Conservation (phyloP, 2,113 vertebrate genomes). For the Sisor rabdophorus region DNA sequence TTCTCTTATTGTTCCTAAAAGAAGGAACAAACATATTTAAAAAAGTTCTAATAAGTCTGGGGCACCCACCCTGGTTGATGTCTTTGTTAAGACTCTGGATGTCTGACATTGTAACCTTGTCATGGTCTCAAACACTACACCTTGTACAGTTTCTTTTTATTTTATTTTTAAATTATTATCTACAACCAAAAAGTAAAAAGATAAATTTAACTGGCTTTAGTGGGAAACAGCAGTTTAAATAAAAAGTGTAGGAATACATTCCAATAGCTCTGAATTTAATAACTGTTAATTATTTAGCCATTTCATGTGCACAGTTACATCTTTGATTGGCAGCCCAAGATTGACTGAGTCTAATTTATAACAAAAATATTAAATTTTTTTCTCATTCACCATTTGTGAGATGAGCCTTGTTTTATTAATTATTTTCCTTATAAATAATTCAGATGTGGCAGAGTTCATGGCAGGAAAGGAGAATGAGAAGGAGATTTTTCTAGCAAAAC, state of each 20-base stretch:
- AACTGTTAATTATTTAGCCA: constrained; percentile 48
- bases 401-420: constrained; percentile 43
- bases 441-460: constrained; percentile 19
- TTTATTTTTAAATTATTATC: too few relatives aligned
- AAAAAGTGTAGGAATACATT: constrained; percentile 24
- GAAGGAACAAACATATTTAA: too few relatives aligned
- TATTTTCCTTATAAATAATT: constrained; percentile 51
- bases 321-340: constrained; percentile 33
- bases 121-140: too few relatives aligned
- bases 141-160: too few relatives aligned
- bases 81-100: too few relatives aligned
- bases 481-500: neutral
- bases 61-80: too few relatives aligned
- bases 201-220: neutral
- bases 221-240: constrained; percentile 27
- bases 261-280: constrained; percentile 28
- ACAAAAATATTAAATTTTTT: constrained; percentile 41
- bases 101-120: too few relatives aligned
- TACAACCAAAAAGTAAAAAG: too few relatives aligned
- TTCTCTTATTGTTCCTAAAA: too few relatives aligned
- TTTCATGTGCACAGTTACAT: constrained; percentile 40
- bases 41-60: too few relatives aligned
- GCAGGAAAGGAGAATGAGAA: neutral
- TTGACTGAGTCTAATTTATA: constrained; percentile 41
- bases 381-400: constrained; percentile 21